These are phyloP conservation scores for Chymomyza caudatula DNA, from an alignment of 2,888 invertebrate species.

Conservation along the genomic window DNA sequence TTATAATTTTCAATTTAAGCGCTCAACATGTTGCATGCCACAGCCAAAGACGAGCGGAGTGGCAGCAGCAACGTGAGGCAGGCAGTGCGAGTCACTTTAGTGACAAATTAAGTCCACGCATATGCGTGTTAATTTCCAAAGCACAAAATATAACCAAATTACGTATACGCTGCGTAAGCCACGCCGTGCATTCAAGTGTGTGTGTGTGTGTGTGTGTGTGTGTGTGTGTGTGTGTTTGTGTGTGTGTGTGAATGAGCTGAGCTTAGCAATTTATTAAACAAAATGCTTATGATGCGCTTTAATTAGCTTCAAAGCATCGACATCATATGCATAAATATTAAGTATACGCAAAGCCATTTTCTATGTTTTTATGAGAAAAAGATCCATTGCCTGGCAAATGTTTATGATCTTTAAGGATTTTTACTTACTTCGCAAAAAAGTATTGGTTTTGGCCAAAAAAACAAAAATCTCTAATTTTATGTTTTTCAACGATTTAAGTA, in stretches of 20 bases:
- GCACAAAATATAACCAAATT: constrained; percentile 33
- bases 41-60: constrained; percentile 17
- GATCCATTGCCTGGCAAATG: too few relatives aligned
- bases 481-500: too few relatives aligned
- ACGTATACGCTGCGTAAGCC: constrained; percentile 46
- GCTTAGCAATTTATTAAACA: constrained; percentile 59
- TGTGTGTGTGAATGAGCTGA: background rate
- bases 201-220: background rate
- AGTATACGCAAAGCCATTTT: background rate
- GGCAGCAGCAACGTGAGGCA: background rate
- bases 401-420: too few relatives aligned
- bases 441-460: too few relatives aligned
- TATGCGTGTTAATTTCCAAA: constrained; percentile 64
- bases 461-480: too few relatives aligned
- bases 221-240: background rate
- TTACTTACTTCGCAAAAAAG: too few relatives aligned
- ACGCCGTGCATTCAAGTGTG: background rate
- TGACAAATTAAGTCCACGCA: constrained; percentile 65
- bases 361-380: too few relatives aligned
- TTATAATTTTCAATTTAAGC: constrained; percentile 67
- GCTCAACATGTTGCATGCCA: constrained; percentile 66
- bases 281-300: background rate
- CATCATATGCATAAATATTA: background rate
- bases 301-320: background rate
- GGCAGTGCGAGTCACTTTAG: constrained; percentile 49